phyloP scores from a whole-genome alignment of 2,888 invertebrate species.

The Netelia virgata region DNA sequence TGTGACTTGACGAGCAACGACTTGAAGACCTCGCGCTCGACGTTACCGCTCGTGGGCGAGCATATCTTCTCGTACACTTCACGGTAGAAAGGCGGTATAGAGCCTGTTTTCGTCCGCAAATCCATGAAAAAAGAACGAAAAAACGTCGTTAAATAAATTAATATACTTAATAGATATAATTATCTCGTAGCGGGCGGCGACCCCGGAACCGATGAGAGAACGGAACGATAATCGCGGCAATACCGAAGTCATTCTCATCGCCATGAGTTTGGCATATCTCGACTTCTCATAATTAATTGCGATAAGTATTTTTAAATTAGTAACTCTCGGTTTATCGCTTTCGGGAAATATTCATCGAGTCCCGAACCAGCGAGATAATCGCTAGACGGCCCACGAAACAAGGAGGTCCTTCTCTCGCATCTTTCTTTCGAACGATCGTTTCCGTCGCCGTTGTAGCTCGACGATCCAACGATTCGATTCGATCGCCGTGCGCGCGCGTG shows the following conservation, averaged over 20 bases:
- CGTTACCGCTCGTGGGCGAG: conserved; percentile 86
- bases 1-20: conserved; percentile 86
- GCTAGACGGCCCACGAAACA: too few relatives aligned
- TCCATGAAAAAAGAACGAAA: conserved; percentile 42
- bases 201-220: not conserved
- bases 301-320: too few relatives aligned
- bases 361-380: too few relatives aligned
- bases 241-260: not conserved
- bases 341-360: too few relatives aligned
- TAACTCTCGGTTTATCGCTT: too few relatives aligned
- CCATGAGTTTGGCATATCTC: too few relatives aligned
- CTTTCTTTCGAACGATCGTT: conserved; percentile 4
- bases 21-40: conserved; percentile 86
- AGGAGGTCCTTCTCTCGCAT: too few relatives aligned
- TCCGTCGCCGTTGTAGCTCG: not conserved
- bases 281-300: too few relatives aligned
- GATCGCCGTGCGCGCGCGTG: too few relatives aligned
- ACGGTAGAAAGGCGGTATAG: conserved; percentile 86
- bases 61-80: conserved; percentile 86
- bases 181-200: conserved; percentile 17
- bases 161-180: not conserved
- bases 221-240: not conserved
- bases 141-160: conserved; percentile 16
- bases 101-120: conserved; percentile 80
- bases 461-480: too few relatives aligned